These are phyloP conservation scores for Caprella mutica DNA, from an alignment of 2,888 invertebrate genomes.

Conservation along the genomic window DNA sequence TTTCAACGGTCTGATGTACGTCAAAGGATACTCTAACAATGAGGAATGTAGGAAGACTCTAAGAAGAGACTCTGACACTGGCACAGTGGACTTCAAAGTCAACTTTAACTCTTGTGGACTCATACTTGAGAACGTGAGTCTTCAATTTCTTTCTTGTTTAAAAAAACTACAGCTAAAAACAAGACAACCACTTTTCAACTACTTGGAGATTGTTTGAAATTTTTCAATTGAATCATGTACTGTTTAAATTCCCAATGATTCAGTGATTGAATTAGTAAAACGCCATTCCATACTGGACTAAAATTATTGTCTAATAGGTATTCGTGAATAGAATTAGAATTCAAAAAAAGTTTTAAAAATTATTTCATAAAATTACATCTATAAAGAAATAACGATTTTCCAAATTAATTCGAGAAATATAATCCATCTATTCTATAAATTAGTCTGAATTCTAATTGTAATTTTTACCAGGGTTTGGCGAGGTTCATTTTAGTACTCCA, in stretches of 20 bases:
- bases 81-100: conserved; percentile 71
- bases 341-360: too few species aligned
- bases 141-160: not conserved
- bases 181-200: not conserved
- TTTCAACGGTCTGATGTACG: conserved; percentile 81
- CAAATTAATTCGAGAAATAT: too few species aligned
- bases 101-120: conserved; percentile 83
- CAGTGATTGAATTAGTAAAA: too few species aligned
- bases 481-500: conserved; percentile 89
- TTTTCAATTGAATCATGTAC: not conserved
- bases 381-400: too few species aligned
- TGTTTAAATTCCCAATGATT: too few species aligned
- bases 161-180: not conserved
- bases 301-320: too few species aligned
- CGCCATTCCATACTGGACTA: too few species aligned
- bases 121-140: conserved; percentile 49
- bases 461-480: conserved; percentile 60
- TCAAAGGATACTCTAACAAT: conserved; percentile 88
- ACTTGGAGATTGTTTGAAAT: not conserved
- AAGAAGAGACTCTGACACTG: conserved; percentile 54
- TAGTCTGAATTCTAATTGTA: conserved; percentile 1
- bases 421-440: not conserved
- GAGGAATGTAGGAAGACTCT: conserved; percentile 62
- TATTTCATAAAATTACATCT: too few species aligned
- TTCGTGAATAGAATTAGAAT: too few species aligned